Percentiles rank a stretch among this genome's conserved stretches.
These are phyloP conservation scores for Apaloderma vittatum DNA, from an alignment of 2,113 vertebrate genomes.

Conservation along the genomic window DNA sequence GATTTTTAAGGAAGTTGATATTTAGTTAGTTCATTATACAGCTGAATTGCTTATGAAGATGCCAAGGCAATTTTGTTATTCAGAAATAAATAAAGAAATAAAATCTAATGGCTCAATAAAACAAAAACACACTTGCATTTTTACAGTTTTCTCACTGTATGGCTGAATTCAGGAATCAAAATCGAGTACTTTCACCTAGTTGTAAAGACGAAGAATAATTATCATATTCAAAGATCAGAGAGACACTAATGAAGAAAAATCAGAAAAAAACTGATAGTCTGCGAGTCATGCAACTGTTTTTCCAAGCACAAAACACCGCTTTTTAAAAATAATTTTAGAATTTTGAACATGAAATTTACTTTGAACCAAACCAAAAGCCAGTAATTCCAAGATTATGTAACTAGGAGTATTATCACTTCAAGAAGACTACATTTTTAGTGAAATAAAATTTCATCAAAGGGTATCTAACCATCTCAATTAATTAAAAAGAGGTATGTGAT, in stretches of 20 bases:
- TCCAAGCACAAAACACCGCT: neutral
- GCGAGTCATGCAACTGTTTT: neutral
- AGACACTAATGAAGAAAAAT: neutral
- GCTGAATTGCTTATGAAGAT: neutral
- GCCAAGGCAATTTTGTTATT: neutral
- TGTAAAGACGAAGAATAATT: neutral
- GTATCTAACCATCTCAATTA: neutral
- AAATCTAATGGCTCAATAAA: neutral
- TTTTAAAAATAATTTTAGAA: neutral
- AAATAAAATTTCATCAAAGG: neutral
- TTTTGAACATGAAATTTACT: neutral
- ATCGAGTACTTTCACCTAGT: neutral
- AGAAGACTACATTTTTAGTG: neutral
- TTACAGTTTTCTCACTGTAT: neutral
- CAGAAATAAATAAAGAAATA: neutral
- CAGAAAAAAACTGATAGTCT: neutral
- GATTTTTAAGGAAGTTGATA: constrained; percentile 3
- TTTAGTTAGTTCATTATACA: neutral
- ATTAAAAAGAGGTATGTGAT: neutral
- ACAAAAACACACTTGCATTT: neutral
- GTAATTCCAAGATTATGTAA: neutral
- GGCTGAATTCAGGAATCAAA: neutral
- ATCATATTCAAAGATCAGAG: neutral
- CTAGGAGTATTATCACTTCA: neutral
- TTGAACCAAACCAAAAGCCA: neutral